Conservation (phyloP, 2,888 invertebrate species). For the Quadroppia sp. region DNA sequence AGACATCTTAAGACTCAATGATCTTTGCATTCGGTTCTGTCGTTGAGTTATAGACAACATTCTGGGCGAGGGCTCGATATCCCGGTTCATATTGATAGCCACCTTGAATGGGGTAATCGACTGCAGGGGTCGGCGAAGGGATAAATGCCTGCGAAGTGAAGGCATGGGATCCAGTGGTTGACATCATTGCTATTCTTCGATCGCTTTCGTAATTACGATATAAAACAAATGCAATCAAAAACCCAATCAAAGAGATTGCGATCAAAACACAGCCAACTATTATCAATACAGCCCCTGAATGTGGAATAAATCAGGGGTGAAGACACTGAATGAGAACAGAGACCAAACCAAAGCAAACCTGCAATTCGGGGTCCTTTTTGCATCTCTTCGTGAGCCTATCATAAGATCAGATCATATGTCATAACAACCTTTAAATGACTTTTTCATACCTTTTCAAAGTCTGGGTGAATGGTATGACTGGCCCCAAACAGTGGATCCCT, state of each 20-base stretch:
- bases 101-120: not conserved
- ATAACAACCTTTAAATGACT: not conserved
- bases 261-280: not conserved
- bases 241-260: not conserved
- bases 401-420: not conserved
- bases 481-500: too few relatives aligned
- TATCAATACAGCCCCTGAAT: not conserved
- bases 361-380: not conserved
- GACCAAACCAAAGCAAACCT: not conserved
- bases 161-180: not conserved
- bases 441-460: not conserved
- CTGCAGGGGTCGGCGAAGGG: not conserved
- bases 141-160: not conserved
- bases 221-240: constrained; percentile 3
- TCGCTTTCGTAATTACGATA: constrained; percentile 27
- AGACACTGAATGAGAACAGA: not conserved
- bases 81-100: constrained; percentile 3
- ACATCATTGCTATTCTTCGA: not conserved
- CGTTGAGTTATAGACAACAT: constrained; percentile 13
- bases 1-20: not conserved
- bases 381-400: not conserved
- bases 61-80: constrained; percentile 5
- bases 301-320: not conserved
- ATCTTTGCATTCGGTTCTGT: not conserved
- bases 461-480: not conserved